Conservation (phyloP, 2,888 invertebrate genomes). For the Amaurobius ferox region DNA sequence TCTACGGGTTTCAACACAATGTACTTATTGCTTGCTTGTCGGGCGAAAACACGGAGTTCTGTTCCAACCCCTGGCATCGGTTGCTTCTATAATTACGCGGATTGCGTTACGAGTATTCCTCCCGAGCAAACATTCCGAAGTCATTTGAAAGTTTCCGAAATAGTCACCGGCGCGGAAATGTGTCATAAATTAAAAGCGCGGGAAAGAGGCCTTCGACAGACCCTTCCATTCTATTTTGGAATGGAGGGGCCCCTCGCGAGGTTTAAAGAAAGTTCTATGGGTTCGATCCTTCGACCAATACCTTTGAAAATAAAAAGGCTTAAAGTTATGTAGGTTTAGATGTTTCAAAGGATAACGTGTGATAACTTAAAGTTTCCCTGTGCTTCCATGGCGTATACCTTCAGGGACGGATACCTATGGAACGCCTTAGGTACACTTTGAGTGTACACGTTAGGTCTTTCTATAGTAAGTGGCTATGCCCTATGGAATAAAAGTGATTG, state of each 20-base stretch:
- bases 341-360: too few relatives aligned
- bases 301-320: too few relatives aligned
- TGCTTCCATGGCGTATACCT: too few relatives aligned
- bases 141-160: constrained; percentile 64
- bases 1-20: neutral
- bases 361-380: too few relatives aligned
- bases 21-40: neutral
- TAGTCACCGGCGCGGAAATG: constrained; percentile 66
- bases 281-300: neutral
- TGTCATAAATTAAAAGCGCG: constrained; percentile 65
- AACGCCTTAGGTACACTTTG: too few relatives aligned
- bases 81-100: constrained; percentile 65
- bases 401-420: too few relatives aligned
- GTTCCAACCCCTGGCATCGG: neutral
- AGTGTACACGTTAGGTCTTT: too few relatives aligned
- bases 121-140: constrained; percentile 24
- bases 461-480: too few relatives aligned
- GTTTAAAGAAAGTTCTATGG: neutral
- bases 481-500: too few relatives aligned
- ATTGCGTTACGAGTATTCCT: constrained; percentile 45
- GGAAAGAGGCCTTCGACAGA: constrained; percentile 28
- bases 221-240: constrained; percentile 60
- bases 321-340: too few relatives aligned
- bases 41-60: neutral
- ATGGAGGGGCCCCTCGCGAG: neutral